A percentile compares a stretch with the other conserved stretches of the same genome.
These are phyloP conservation scores for Himalopsyche anomala DNA, from an alignment of 2,888 invertebrate genomes.

Conservation along the genomic window DNA sequence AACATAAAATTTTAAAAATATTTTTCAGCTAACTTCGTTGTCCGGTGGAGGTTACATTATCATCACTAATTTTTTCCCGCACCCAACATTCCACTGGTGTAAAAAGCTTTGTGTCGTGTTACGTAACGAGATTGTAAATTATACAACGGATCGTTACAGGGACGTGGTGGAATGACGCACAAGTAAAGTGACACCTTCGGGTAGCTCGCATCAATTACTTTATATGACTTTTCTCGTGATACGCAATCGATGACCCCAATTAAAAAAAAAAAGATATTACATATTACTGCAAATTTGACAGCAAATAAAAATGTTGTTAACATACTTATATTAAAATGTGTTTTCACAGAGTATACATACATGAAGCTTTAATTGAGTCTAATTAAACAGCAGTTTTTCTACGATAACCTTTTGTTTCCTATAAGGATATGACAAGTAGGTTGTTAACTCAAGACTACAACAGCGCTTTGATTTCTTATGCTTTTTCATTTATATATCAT, in stretches of 20 bases:
- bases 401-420: too few species aligned
- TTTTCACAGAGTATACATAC: too few species aligned
- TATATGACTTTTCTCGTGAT: background rate
- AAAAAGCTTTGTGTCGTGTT: conserved; percentile 35
- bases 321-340: too few species aligned
- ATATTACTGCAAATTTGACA: too few species aligned
- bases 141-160: conserved; percentile 43
- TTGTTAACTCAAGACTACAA: too few species aligned
- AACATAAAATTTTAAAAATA: background rate
- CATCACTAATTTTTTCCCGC: background rate
- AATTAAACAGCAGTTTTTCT: too few species aligned
- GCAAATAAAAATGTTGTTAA: too few species aligned
- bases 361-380: too few species aligned
- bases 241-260: background rate
- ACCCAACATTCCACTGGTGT: conserved; percentile 6
- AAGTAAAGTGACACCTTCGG: conserved; percentile 42
- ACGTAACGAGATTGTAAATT: conserved; percentile 43
- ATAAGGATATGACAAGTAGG: too few species aligned
- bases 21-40: background rate
- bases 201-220: conserved; percentile 37
- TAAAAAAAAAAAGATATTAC: background rate
- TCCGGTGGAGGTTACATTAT: background rate
- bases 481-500: too few species aligned
- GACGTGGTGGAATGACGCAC: conserved; percentile 39
- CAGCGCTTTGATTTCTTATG: too few species aligned